A percentile compares a stretch with the other conserved stretches of the same genome.
Conservation (phyloP, 2,797 vertebrate species). For the Alectoris magna region DNA sequence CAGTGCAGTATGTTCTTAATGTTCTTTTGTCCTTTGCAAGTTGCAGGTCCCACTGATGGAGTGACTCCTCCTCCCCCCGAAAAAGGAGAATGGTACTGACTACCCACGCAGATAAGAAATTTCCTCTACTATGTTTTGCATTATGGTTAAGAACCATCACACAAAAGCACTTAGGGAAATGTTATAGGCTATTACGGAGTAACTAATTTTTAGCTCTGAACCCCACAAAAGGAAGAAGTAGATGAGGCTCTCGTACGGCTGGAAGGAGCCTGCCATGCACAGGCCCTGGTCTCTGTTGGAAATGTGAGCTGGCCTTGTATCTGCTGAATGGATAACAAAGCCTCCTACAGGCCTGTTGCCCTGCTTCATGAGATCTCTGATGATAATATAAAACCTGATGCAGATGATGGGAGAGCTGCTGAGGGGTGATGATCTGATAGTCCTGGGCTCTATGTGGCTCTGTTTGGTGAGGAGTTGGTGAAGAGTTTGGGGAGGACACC, state of each 20-base stretch:
- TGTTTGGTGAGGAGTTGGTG: neutral
- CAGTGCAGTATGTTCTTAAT: neutral
- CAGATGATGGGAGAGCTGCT: neutral
- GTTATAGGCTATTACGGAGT: neutral
- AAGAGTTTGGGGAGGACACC: neutral
- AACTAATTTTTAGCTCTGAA: neutral
- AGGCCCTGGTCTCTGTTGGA: neutral
- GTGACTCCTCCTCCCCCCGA: neutral
- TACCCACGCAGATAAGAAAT: neutral
- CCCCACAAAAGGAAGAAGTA: neutral
- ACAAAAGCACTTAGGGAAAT: neutral
- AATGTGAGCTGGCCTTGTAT: neutral
- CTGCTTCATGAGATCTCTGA: neutral
- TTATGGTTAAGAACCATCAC: neutral
- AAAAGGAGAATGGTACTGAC: neutral
- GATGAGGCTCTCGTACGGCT: neutral
- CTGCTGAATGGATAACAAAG: neutral
- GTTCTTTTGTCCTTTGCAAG: neutral
- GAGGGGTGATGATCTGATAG: neutral
- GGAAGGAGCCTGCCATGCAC: neutral
- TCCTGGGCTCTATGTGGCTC: neutral
- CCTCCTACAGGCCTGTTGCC: neutral
- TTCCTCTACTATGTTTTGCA: neutral
- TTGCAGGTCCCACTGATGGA: neutral
- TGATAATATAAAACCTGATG: neutral